Conservation (phyloP, 2,113 vertebrate genomes). For the Tachysurus fulvidraco region DNA sequence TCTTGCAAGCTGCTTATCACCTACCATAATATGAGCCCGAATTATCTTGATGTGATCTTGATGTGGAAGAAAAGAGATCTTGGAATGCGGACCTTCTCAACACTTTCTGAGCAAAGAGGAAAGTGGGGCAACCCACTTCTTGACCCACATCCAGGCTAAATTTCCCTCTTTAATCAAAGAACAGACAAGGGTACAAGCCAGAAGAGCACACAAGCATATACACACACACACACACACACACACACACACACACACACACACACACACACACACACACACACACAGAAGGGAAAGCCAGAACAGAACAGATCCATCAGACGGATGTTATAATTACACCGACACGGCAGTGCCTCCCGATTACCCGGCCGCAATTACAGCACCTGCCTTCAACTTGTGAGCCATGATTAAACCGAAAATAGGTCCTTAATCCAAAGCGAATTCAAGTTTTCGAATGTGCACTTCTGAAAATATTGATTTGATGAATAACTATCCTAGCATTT, state of each 20-base stretch:
- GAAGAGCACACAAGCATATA: background rate
- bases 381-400: conserved; percentile 1
- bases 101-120: conserved; percentile 17
- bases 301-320: conserved; percentile 33
- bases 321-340: conserved; percentile 37
- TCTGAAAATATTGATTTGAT: conserved; percentile 24
- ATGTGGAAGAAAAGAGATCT: conserved; percentile 5
- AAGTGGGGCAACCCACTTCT: conserved; percentile 53
- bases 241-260: background rate
- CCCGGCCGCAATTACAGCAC: conserved; percentile 27
- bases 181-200: conserved; percentile 25
- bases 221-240: too few species aligned
- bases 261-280: background rate
- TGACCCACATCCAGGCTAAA: conserved; percentile 57
- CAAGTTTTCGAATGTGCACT: background rate
- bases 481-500: conserved; percentile 21
- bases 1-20: background rate
- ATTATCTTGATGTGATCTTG: background rate
- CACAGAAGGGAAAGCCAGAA: conserved; percentile 4
- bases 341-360: conserved; percentile 20
- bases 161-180: conserved; percentile 48
- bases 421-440: conserved; percentile 26
- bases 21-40: background rate
- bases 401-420: conserved; percentile 20
- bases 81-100: conserved; percentile 2